phyloP scores from a whole-genome alignment of 1,140 invertebrate genomes.

The Brachionus plicatilis region DNA sequence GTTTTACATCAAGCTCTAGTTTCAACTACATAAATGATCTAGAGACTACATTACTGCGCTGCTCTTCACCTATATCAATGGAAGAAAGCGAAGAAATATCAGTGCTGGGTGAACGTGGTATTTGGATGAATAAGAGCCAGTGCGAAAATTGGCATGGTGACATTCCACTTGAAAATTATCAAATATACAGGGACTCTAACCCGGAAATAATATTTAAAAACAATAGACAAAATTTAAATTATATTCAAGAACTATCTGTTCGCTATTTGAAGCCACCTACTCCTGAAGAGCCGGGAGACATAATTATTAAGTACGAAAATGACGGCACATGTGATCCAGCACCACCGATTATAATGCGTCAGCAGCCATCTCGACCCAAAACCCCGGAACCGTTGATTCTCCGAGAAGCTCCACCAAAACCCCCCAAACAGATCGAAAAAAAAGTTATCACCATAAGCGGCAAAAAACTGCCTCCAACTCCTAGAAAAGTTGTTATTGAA shows the following conservation, averaged over 20 bases:
- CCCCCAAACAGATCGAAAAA: background rate
- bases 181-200: slow-evolving; percentile 15
- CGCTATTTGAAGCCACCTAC: slow-evolving; percentile 36
- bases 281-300: slow-evolving; percentile 15
- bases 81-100: background rate
- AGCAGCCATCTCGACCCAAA: background rate
- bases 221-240: background rate
- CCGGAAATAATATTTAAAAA: slow-evolving; percentile 1
- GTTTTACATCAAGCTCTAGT: background rate
- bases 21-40: background rate
- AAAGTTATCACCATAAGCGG: slow-evolving; percentile 4
- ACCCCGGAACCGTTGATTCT: slow-evolving; percentile 22
- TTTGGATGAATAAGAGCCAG: background rate
- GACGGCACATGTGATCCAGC: background rate
- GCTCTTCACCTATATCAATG: background rate
- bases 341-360: slow-evolving; percentile 37
- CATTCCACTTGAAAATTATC: slow-evolving; percentile 3
- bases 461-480: background rate
- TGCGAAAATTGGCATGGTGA: background rate
- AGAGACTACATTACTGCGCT: background rate
- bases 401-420: slow-evolving; percentile 9
- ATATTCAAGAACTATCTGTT: slow-evolving; percentile 25
- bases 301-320: slow-evolving; percentile 2
- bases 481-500: slow-evolving; percentile 31
- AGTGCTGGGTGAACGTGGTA: background rate